Evolutionary conservation across 2,113 vertebrate species (phyloP), one percentile per base, ranked within the genome.

Genomic region (Phaetusa simplex): DNA sequence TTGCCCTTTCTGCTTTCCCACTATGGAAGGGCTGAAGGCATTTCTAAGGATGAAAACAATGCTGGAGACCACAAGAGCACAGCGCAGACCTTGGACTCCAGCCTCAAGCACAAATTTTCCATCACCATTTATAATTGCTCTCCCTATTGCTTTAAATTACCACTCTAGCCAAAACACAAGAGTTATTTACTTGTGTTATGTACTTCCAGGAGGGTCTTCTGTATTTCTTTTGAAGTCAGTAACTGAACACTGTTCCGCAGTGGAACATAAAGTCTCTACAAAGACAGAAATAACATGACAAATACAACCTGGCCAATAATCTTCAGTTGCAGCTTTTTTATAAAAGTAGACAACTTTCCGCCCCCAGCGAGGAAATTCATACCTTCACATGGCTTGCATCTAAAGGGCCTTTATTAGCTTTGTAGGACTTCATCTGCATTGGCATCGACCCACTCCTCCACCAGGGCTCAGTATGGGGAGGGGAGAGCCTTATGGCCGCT

Each of bases 261-360:
- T 10, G 24, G 67, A 92, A 87, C 56, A 79, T 24, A 40, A 71
- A 71, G 30, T 59, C 61, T 71, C 72, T 55, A 73, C 42, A 72
- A 93, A 59, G 42, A 73, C 66, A 73, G 73, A 94, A 96, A 67
- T 30, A 88, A 88, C 50, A 42, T 1, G 8, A 86, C 42, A 92
- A 95, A 93, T 69, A 66, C 86, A 94, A 67, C 16, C 58, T 38
- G 69, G 42, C 26, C 80, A 93, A 61, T 34, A 83, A 90, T 84
- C 62, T 85, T 82, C 70, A 89, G 27, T 23, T 5, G 34, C 62
- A 86, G 50, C 21, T 94, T 93, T 83, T 55, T 52, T 43, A 67
- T 42, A 65, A 38, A 82, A 38, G 23, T 22, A 93, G 50, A 71
- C 20, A 82, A 62, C 56, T 82, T 88, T 66, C 47, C n/a, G 67